Evolutionary conservation across 2,888 invertebrate genomes (phyloP).

Genomic region (Theretra japonica): DNA sequence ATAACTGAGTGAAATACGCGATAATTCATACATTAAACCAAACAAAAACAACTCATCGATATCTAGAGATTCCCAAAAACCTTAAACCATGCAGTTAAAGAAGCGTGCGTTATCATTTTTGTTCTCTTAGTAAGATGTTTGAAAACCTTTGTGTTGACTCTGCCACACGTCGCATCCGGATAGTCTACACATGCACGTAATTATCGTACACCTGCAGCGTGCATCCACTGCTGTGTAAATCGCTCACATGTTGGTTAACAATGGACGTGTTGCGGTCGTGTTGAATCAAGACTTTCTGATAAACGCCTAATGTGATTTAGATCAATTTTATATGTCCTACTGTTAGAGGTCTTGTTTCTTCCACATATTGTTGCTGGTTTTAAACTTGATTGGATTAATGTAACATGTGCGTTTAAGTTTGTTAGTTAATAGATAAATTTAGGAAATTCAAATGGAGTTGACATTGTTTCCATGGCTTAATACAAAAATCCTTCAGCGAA

Average conservation of each 20-base stretch:
- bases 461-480: no score
- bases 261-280: constrained; percentile 1
- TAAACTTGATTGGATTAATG: no score
- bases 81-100: background rate
- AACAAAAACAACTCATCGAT: background rate
- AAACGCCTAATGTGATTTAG: background rate
- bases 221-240: constrained; percentile 10
- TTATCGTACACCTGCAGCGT: constrained; percentile 20
- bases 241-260: constrained; percentile 14
- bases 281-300: background rate
- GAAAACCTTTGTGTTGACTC: constrained; percentile 5
- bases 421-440: no score
- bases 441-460: no score
- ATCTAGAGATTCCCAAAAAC: background rate
- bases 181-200: constrained; percentile 7
- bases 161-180: background rate
- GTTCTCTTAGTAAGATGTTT: constrained; percentile 2
- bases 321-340: no score
- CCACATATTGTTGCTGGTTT: no score
- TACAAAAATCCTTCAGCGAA: no score
- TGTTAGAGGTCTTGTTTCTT: no score
- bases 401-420: no score
- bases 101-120: constrained; percentile 3
- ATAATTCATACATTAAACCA: no score
- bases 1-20: no score